Conservation (phyloP, 2,113 vertebrate species). For the Origma solitaria region DNA sequence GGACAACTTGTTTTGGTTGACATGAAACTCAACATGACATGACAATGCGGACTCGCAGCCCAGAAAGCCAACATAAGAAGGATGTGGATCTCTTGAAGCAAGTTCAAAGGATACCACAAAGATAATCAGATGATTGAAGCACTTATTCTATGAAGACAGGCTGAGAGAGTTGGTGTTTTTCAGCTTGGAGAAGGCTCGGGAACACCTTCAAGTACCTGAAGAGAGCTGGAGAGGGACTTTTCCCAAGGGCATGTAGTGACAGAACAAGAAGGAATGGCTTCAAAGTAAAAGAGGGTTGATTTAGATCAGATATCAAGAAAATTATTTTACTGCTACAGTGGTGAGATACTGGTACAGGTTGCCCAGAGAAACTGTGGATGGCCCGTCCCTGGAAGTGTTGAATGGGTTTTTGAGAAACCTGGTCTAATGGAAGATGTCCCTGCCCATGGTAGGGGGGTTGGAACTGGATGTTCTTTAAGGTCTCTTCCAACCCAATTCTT, state of each 20-base stretch:
- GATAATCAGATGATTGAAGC: neutral
- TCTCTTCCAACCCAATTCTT: neutral
- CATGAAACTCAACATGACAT: neutral
- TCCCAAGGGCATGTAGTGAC: neutral
- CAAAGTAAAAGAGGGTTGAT: too few species aligned
- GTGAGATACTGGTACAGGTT: neutral
- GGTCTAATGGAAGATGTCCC: neutral
- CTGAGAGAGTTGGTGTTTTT: neutral
- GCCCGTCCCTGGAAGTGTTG: neutral
- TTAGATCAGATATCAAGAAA: neutral
- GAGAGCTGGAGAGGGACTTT: neutral
- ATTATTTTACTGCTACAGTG: neutral
- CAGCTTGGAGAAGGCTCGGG: neutral
- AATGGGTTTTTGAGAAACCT: neutral
- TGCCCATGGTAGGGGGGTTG: rapidly evolving
- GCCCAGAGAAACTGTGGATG: neutral
- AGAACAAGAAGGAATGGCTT: neutral
- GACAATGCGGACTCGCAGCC: rapidly evolving
- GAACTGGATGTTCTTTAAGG: neutral
- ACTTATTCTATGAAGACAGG: neutral
- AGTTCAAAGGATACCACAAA: neutral
- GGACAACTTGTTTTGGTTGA: neutral
- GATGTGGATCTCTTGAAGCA: neutral
- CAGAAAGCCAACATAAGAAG: neutral
- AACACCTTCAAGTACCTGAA: neutral